Evolutionary conservation across 2,113 vertebrate genomes (phyloP), one percentile per base, ranked within the genome.

Genomic region (Serilophus lunatus): DNA sequence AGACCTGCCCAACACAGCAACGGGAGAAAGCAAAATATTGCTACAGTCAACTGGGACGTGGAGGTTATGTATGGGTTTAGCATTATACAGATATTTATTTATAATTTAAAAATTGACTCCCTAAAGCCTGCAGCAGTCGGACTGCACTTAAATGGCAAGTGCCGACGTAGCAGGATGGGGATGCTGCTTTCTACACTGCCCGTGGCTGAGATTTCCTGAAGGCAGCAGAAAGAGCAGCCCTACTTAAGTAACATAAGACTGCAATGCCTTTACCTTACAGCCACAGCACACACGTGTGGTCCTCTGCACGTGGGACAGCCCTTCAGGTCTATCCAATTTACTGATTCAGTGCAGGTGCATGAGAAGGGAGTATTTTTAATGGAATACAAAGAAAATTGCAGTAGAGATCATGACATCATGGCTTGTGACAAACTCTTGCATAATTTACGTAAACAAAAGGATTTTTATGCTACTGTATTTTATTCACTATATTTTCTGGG

Each of bases 121-220:
- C 18, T 83, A 44, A 78, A 86, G 76, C 38, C 70, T 90, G 76
- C 63, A 94, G 76, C 64, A 81, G 63, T 56, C 88, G 25, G 50
- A 14, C 7, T 81, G 64, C 60, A 64, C 70, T 54, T n/a, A 24
- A 79, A 76, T 13, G 36, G 42, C 6, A 88, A 72, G 77, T 0
- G 4, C 42, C 54, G 59, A 33, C 0, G 1, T 31, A 74, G 42
- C 64, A 86, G 60, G 92, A 83, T 3, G 17, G 49, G 80, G 64
- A 70, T 2, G 2, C 12, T 12, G 6, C 57, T 68, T 75, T 16
- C 70, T n/a, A 12, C 1, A 1, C 10, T n/a, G 66, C 63, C 49
- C 42, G 13, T 2, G 7, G 33, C 54, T 69, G 40, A 83, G 54
- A 65, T 59, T 59, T 77, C 36, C 44, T 35, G 54, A 12, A 60